Base-by-base conservation (phyloP, 2,888 invertebrate genomes). In the Hydroisotoma schaefferi region DNA sequence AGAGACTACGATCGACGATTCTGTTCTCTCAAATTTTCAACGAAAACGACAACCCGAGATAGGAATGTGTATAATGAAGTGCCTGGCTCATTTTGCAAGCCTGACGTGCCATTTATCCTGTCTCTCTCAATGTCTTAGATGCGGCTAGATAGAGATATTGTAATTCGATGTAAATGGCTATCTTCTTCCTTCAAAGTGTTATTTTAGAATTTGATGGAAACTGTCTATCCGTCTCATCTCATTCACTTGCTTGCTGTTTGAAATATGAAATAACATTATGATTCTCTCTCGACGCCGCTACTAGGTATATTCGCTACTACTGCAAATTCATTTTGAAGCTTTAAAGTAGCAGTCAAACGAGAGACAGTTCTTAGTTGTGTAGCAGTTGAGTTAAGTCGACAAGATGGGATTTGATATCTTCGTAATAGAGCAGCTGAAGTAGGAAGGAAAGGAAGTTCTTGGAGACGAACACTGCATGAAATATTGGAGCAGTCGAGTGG, bases 51-150 rank as follows among this genome's bases (percentile, higher is more conserved):
- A n/a, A n/a, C n/a, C n/a, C n/a, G n/a, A 33, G 3, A 46, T 12
- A 46, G 46, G 46, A 46, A 46, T 46, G 46, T 46, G 25, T 25
- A 46, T 46, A 46, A 46, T 46, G 46, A 46, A 46, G 46, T 46
- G 46, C 46, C 23, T 46, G 25, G 46, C 46, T 46, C 46, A 46
- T 46, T 46, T 40, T 40, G 20, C 40, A 33, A 33, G 40, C 40
- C n/a, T 40, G 40, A 40, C 40, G 40, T 40, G 40, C 40, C n/a
- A 40, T 40, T 40, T 40, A 40, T 40, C 40, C 40, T 40, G 40
- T 40, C 40, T 40, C n/a, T 18, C 15, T 40, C 15, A 40, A 40
- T 18, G n/a, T n/a, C n/a, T n/a, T n/a, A n/a, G n/a, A n/a, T n/a
- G n/a, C n/a, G n/a, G 40, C 15, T 40, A 20, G 40, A 40, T 40